These are phyloP conservation scores for Lepisosteus osseus DNA, from an alignment of 2,113 vertebrate species.

Conservation along the genomic window DNA sequence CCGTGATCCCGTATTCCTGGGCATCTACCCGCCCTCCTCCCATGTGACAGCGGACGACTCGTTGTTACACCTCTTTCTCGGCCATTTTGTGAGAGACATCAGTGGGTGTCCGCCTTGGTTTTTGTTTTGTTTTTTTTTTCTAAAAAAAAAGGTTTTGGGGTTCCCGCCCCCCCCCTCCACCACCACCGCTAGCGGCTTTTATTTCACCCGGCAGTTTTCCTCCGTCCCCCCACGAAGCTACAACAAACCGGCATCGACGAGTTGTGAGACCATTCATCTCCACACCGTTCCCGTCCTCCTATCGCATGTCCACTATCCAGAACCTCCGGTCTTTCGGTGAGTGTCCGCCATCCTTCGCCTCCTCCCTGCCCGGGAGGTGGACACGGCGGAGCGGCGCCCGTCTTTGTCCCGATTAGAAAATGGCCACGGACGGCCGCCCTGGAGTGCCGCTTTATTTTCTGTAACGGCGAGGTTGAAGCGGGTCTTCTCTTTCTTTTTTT, in stretches of 20 bases:
- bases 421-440: neutral
- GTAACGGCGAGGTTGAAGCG: neutral
- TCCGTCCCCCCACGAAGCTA: neutral
- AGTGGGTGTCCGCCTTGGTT: neutral
- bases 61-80: neutral
- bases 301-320: slow-evolving; percentile 91
- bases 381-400: no score
- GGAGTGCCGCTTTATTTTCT: no score
- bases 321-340: slow-evolving; percentile 87
- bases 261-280: slow-evolving; percentile 55
- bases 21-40: neutral
- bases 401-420: slow-evolving; percentile 5
- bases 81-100: slow-evolving; percentile 10
- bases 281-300: slow-evolving; percentile 66
- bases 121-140: neutral
- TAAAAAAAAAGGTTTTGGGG: neutral
- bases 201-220: no score
- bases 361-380: no score
- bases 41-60: neutral
- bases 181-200: neutral
- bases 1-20: neutral
- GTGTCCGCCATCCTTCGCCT: slow-evolving; percentile 9
- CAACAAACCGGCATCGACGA: slow-evolving; percentile 27
- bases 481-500: neutral
- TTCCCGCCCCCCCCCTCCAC: neutral